These are phyloP conservation scores for Vanessa cardui DNA, from an alignment of 2,888 invertebrate genomes.

Conservation along the genomic window DNA sequence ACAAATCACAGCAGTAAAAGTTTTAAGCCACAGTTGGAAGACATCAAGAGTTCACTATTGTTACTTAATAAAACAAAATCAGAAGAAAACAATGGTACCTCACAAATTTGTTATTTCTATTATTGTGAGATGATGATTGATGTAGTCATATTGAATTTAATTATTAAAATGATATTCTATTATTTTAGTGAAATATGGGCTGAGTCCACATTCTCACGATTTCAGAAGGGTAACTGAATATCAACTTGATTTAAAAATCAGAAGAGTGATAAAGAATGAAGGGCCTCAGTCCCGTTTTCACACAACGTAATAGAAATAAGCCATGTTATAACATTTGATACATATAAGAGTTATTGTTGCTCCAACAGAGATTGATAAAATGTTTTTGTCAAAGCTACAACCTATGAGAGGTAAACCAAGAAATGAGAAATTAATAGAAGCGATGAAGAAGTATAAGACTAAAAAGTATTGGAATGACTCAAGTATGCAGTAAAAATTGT, in stretches of 20 bases:
- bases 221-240: slow-evolving; percentile 54
- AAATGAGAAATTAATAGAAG: slow-evolving; percentile 50
- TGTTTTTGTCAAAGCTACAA: slow-evolving; percentile 42
- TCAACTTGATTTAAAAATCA: slow-evolving; percentile 36
- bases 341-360: not conserved
- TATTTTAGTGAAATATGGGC: slow-evolving; percentile 57
- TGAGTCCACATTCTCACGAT: slow-evolving; percentile 49
- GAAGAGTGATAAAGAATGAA: slow-evolving; percentile 29
- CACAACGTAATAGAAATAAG: slow-evolving; percentile 50
- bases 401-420: slow-evolving; percentile 54
- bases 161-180: slow-evolving; percentile 39
- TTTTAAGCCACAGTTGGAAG: slow-evolving; percentile 69
- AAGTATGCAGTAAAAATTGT: slow-evolving; percentile 49
- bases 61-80: slow-evolving; percentile 53
- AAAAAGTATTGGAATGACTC: slow-evolving; percentile 59
- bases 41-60: slow-evolving; percentile 69
- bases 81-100: slow-evolving; percentile 20
- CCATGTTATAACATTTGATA: not conserved
- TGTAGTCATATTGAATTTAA: not conserved
- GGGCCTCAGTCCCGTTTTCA: slow-evolving; percentile 53
- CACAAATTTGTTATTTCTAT: no score
- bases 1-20: slow-evolving; percentile 48
- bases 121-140: not conserved
- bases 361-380: slow-evolving; percentile 6
- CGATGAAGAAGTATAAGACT: slow-evolving; percentile 62